Percentiles rank a stretch among this genome's conserved stretches.
phyloP scores from a whole-genome alignment of 2,113 vertebrate genomes.

The Anhinga anhinga region DNA sequence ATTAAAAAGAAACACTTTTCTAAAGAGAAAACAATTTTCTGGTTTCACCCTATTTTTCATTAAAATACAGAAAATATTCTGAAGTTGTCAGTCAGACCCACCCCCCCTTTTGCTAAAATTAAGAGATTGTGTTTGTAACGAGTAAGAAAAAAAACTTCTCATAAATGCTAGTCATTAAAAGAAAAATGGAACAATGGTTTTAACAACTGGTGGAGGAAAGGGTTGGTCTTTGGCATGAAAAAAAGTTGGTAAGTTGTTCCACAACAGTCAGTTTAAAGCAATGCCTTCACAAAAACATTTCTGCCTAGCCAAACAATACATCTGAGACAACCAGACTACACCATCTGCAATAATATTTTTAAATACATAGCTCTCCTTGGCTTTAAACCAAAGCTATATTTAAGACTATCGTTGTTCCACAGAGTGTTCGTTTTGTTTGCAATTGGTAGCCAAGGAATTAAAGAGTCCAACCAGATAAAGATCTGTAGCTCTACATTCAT shows the following conservation, averaged over 20 bases:
- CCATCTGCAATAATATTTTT: conserved; percentile 77
- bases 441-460: conserved; percentile 55
- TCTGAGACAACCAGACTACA: conserved; percentile 70
- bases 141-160: neutral
- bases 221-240: conserved; percentile 47
- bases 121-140: neutral
- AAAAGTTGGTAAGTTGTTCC: conserved; percentile 41
- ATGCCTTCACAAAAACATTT: conserved; percentile 64
- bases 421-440: conserved; percentile 65
- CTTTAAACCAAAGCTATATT: conserved; percentile 77
- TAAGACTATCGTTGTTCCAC: conserved; percentile 68
- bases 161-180: neutral
- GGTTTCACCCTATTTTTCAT: neutral
- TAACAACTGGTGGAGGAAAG: neutral
- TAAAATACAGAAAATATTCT: neutral
- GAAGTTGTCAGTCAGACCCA: neutral
- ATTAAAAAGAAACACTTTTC: neutral
- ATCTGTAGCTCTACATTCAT: neutral
- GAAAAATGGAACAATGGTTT: neutral
- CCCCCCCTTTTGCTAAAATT: neutral
- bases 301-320: conserved; percentile 75
- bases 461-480: conserved; percentile 1
- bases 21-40: neutral
- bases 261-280: conserved; percentile 56
- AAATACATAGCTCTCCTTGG: conserved; percentile 70